Base-by-base conservation (phyloP, 2,888 invertebrate species). In the Caenorhabditis drosophilae region DNA sequence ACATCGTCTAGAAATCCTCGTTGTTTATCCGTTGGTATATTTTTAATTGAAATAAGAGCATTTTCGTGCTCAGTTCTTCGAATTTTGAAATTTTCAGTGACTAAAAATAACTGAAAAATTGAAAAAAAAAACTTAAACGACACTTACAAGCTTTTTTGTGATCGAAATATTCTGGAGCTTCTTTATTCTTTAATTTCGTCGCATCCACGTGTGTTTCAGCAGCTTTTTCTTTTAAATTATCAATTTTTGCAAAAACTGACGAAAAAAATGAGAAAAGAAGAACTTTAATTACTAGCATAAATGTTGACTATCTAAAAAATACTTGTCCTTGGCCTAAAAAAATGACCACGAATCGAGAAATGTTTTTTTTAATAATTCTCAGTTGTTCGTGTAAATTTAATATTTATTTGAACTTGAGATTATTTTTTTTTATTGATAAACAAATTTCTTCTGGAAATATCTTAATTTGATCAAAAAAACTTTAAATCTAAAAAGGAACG, bases 1-100 rank as follows among this genome's bases (percentile, higher is more conserved):
- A 68, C 63, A 45, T 68, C 68, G 34, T 68, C 63, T n/a, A 68
- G 18, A 42, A 63, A 68, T 11, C 18, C n/a, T 26, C 63, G 26
- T 16, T 35, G 26, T 23, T 68, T 59, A 9, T 63, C 59, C 18
- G 48, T 49, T 16, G 42, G 47, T 22, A 68, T 68, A 3, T 36
- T 36, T 18, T 49, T 50, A 9, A 60, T 64, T n/a, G 68, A 68
- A 3, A 56, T 45, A 9, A 64, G n/a, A 0, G 68, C 63, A 3
- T 46, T 41, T 26, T 46, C 42, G 25, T 68, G 68, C 40, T 68
- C 59, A n/a, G 27, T 25, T 18, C 63, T 38, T 4, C 56, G 31
- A 16, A 44, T 16, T 27, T 63, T 56, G 54, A 68, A 64, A 18
- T 44, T 50, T 27, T 59, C 55, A 12, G 51, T 34, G 27, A 54